Evolutionary conservation across 2,797 vertebrate genomes (phyloP), one percentile per base, ranked within the genome.

Genomic region (Macropus fuliginosus): DNA sequence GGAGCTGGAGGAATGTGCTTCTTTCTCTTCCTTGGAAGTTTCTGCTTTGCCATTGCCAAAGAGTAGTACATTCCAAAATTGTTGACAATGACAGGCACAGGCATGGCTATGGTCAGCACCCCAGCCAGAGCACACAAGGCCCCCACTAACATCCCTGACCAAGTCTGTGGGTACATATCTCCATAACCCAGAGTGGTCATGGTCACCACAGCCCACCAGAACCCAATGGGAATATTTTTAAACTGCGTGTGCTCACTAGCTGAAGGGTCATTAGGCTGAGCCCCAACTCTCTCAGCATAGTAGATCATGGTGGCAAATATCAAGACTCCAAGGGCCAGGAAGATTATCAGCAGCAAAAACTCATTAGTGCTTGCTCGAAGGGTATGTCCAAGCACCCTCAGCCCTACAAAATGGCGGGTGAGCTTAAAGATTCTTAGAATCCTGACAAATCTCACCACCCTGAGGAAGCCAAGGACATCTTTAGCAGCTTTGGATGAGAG

Each of bases 31-130:
- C 99, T 99, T 1, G 99, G 99, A 94, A 99, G 99, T 98, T 99
- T 99, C 99, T 99, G 99, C 98, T 99, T 99, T 96, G 99, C 99
- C 99, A 99, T 99, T 94, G 99, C 99, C 98, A 99, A 98, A 5
- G 99, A 99, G 98, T 99, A 99, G 98, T 99, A 99, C 99, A 99
- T 99, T 98, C 99, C 99, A 98, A 99, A 99, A 98, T 99, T 99
- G 99, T 99, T 99, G 97, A 99, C 99, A 89, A 99, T 99, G 96
- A 99, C 99, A 34, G 99, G 99, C 96, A 99, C 99, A 0, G 99
- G 99, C 99, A 99, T 99, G 98, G 99, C 99, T 98, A 99, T 99
- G n/a, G 99, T 99, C 96, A 99, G 98, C 95, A 99, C 99, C 2
- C 99, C 99, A 0, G 99, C 99, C 97, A 99, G 98, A 0, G 99